These are phyloP conservation scores for Hoplostethus mediterraneus DNA, from an alignment of 2,797 vertebrate species.

Conservation along the genomic window DNA sequence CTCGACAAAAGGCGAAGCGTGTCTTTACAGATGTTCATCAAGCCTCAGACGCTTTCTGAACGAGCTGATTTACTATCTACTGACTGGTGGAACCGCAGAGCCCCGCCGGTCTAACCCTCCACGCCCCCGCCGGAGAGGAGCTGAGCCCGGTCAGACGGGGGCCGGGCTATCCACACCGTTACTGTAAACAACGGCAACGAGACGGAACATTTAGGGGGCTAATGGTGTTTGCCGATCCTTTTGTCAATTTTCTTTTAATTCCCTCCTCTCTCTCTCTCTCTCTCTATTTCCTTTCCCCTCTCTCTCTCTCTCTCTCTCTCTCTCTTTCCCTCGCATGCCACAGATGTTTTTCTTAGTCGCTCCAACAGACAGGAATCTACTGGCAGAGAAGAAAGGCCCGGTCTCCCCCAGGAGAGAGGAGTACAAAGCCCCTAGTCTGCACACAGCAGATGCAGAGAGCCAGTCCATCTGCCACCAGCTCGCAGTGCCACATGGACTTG, in stretches of 20 bases:
- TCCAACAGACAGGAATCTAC: constrained; percentile 99
- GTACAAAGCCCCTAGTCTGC: constrained; percentile 99
- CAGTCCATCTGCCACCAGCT: constrained; percentile 99
- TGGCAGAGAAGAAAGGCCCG: constrained; percentile 94
- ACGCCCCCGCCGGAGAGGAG: constrained; percentile 21
- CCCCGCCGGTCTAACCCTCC: constrained; percentile 36
- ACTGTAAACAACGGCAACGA: constrained; percentile 95
- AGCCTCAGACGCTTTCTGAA: constrained; percentile 86
- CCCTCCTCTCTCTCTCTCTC: constrained; percentile 21
- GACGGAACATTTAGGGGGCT: constrained; percentile 92
- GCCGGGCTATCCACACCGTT: too few species aligned
- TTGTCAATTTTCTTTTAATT: constrained; percentile 87
- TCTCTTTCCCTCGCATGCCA: constrained; percentile 91
- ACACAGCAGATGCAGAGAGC: constrained; percentile 98
- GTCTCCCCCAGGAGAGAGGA: constrained; percentile 95
- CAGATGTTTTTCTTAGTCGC: constrained; percentile 98
- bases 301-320: constrained; percentile 80
- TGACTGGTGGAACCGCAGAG: constrained; percentile 89
- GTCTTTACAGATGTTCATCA: constrained; percentile 92
- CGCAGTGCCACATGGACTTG: constrained; percentile 94
- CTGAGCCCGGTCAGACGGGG: constrained; percentile 21
- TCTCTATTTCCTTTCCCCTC: background rate
- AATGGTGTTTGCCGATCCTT: constrained; percentile 97
- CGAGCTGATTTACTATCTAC: constrained; percentile 93
- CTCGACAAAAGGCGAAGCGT: constrained; percentile 91